Conservation (phyloP, 2,113 vertebrate genomes). For the Epinephelus fuscoguttatus region DNA sequence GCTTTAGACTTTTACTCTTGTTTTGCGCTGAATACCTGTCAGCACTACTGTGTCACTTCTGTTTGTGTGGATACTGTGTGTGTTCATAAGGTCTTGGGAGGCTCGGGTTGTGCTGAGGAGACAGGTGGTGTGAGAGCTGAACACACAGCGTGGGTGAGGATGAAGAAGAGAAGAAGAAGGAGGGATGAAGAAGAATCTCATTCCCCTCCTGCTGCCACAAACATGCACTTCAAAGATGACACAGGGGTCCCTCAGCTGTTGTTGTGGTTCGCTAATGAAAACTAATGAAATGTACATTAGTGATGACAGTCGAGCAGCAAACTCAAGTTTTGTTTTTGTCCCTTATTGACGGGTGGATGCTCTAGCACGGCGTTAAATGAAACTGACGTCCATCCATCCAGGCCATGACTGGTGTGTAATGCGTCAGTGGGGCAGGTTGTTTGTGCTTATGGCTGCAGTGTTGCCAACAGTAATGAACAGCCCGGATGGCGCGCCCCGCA, state of each 20-base stretch:
- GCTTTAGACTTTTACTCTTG: background rate
- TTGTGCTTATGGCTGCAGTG: conserved; percentile 56
- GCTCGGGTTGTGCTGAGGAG: conserved; percentile 32
- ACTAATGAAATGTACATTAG: conserved; percentile 32
- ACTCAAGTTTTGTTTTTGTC: background rate
- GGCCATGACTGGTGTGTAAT: conserved; percentile 22
- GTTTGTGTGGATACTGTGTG: background rate
- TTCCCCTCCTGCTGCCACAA: conserved; percentile 71
- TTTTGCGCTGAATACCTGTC: background rate
- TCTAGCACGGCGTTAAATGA: conserved; percentile 21
- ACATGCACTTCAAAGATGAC: conserved; percentile 62
- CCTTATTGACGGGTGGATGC: conserved; percentile 2
- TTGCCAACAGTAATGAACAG: conserved; percentile 77
- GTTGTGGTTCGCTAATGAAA: conserved; percentile 41
- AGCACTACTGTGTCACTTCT: background rate
- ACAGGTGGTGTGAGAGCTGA: conserved; percentile 71
- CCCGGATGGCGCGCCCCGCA: conserved; percentile 47
- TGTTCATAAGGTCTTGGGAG: conserved; percentile 5
- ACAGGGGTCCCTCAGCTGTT: conserved; percentile 38
- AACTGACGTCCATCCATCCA: conserved; percentile 17
- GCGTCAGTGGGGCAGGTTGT: conserved; percentile 62
- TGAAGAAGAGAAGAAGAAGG: conserved; percentile 53
- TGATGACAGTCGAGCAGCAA: background rate
- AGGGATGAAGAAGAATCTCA: conserved; percentile 53
- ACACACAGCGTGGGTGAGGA: conserved; percentile 66